These are phyloP conservation scores for Operophtera brumata DNA, from an alignment of 2,888 invertebrate genomes.

Conservation along the genomic window DNA sequence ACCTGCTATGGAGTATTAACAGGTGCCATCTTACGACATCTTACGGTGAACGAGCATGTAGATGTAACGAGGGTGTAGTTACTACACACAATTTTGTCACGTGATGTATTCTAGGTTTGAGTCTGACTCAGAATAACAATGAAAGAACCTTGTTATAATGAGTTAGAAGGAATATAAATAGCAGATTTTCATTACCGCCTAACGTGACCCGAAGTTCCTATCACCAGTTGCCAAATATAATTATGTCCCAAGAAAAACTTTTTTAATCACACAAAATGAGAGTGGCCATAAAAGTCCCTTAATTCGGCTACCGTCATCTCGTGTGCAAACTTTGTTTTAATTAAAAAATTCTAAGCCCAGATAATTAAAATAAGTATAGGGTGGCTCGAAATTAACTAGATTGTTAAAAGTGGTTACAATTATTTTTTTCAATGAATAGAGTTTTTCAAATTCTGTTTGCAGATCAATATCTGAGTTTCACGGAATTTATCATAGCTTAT, in stretches of 20 bases:
- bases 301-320: conserved; percentile 30
- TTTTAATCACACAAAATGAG: conserved; percentile 35
- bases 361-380: conserved; percentile 34
- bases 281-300: conserved; percentile 30
- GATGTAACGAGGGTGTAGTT: no score
- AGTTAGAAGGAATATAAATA: no score
- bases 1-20: no score
- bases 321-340: conserved; percentile 36
- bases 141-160: no score
- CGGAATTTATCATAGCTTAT: background rate
- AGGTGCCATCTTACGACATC: no score
- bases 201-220: conserved; percentile 15
- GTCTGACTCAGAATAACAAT: no score
- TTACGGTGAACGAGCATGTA: no score
- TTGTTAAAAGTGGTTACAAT: no score
- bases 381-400: conserved; percentile 7
- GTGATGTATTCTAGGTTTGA: no score
- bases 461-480: background rate
- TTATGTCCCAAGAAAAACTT: conserved; percentile 32
- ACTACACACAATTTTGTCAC: no score
- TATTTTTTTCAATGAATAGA: background rate
- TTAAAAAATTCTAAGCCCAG: conserved; percentile 37
- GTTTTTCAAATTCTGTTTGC: background rate
- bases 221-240: conserved; percentile 33
- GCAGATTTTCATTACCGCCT: conserved; percentile 5